A percentile compares a stretch with the other conserved stretches of the same genome.
Evolutionary conservation across 2,113 vertebrate genomes (phyloP).

Genomic region (Carassius auratus): DNA sequence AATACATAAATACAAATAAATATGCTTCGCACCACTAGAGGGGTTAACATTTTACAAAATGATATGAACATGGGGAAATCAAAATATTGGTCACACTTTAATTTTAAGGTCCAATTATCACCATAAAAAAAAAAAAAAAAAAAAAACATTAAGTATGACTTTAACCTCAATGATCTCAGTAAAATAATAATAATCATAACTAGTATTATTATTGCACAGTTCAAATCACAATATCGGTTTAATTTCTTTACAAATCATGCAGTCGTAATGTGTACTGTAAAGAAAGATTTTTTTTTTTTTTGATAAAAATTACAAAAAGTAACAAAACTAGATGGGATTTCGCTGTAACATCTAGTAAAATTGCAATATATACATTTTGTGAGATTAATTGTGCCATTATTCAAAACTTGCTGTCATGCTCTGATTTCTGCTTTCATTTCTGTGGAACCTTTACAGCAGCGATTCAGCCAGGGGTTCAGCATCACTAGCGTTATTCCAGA

Average conservation of each 20-base stretch:
- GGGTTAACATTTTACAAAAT: background rate
- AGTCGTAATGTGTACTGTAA: background rate
- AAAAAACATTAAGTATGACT: too few relatives aligned
- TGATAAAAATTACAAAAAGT: background rate
- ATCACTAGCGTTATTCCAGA: background rate
- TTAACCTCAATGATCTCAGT: too few relatives aligned
- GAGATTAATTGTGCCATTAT: background rate
- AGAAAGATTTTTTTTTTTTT: background rate
- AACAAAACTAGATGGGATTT: background rate
- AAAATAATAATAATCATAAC: too few relatives aligned
- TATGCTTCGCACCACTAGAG: background rate
- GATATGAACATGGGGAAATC: background rate
- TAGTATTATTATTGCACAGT: background rate
- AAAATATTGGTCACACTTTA: background rate
- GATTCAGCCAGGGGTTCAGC: background rate
- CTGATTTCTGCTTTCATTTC: background rate
- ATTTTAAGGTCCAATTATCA: too few relatives aligned
- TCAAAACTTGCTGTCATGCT: background rate
- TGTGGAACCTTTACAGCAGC: background rate
- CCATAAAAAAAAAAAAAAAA: too few relatives aligned
- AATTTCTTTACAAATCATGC: background rate
- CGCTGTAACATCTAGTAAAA: background rate
- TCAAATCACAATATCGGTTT: background rate
- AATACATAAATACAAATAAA: background rate
- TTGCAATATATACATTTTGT: background rate